Conservation (phyloP, 2,113 vertebrate species). For the Cavia porcellus region DNA sequence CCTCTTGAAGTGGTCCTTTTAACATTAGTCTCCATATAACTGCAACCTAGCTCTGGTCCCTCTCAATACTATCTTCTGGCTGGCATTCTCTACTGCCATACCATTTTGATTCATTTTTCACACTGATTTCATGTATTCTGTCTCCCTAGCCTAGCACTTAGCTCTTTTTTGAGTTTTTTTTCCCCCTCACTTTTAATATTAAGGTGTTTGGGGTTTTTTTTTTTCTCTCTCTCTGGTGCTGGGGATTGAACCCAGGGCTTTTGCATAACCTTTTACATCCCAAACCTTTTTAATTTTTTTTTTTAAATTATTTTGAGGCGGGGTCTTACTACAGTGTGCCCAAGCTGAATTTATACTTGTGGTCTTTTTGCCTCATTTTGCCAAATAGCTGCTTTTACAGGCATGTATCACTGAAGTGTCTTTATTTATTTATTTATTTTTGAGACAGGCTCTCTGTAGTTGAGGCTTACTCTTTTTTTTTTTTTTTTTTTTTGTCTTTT, state of each 20-base stretch:
- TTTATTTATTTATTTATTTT: not conserved
- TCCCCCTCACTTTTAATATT: not conserved
- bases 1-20: not conserved
- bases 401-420: not conserved
- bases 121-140: not conserved
- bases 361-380: not conserved
- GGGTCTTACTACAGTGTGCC: not conserved
- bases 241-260: not conserved
- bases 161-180: not conserved
- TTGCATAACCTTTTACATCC: not conserved
- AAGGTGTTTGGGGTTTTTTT: not conserved
- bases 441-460: not conserved
- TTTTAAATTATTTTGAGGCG: not conserved
- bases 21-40: not conserved
- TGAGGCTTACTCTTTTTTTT: not conserved
- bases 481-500: no score
- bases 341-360: not conserved
- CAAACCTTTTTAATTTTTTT: not conserved
- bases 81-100: not conserved
- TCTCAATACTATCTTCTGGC: not conserved
- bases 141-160: not conserved
- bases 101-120: slow-evolving; percentile 38
- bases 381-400: not conserved
- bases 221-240: not conserved
- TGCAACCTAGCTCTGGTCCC: not conserved